Conservation (phyloP, 2,797 vertebrate genomes). For the Anguilla marmorata region DNA sequence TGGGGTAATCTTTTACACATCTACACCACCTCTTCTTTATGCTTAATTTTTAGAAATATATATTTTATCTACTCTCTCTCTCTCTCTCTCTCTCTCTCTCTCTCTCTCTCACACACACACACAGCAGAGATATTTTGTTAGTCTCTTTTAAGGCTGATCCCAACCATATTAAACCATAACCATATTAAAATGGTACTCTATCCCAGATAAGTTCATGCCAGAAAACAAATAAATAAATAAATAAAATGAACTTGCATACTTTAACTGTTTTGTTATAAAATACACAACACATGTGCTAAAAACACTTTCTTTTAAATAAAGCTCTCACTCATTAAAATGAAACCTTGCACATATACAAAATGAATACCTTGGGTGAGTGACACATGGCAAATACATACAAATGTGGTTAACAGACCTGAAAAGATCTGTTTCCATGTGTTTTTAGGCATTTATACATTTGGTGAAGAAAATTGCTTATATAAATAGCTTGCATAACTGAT, state of each 20-base stretch:
- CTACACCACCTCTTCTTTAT: constrained; percentile 40
- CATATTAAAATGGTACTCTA: background rate
- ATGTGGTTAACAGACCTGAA: background rate
- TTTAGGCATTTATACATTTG: too few species aligned
- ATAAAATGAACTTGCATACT: background rate
- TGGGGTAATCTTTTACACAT: constrained; percentile 67
- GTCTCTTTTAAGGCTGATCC: background rate
- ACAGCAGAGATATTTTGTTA: background rate
- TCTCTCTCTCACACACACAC: background rate
- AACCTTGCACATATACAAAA: background rate
- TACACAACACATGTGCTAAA: too few species aligned
- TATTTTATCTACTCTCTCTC: background rate
- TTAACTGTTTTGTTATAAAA: background rate
- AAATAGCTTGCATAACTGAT: background rate
- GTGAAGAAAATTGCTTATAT: too few species aligned
- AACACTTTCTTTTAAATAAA: background rate
- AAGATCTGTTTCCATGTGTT: background rate
- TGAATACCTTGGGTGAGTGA: background rate
- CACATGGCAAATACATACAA: background rate
- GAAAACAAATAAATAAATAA: background rate
- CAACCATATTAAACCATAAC: background rate
- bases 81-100: background rate
- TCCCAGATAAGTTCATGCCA: background rate
- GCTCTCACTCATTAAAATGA: background rate
- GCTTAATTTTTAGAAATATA: background rate